Conservation (phyloP, 2,797 vertebrate genomes). For the Ispidina picta region DNA sequence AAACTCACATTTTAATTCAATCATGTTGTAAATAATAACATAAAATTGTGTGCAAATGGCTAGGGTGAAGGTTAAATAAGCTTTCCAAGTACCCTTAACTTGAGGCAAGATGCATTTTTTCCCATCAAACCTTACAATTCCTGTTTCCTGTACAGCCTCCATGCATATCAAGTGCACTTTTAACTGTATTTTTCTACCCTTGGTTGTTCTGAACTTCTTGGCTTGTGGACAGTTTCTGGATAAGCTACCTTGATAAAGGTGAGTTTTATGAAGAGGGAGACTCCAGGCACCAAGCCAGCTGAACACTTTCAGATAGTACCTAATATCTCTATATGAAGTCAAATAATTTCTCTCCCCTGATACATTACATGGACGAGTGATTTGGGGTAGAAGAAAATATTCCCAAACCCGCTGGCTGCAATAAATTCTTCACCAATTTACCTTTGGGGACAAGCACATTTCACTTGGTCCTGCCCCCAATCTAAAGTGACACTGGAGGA, state of each 20-base stretch:
- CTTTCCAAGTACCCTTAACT: background rate
- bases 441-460: background rate
- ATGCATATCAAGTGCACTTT: background rate
- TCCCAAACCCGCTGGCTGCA: background rate
- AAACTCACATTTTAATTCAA: slow-evolving; percentile 35
- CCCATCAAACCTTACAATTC: background rate
- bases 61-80: slow-evolving; percentile 14
- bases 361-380: background rate
- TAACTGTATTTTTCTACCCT: background rate
- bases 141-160: background rate
- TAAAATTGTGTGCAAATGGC: background rate
- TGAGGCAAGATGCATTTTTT: background rate
- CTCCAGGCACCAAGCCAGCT: background rate
- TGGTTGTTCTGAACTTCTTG: background rate
- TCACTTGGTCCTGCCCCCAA: background rate
- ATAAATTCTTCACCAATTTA: background rate
- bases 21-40: slow-evolving; percentile 27
- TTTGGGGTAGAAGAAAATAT: background rate
- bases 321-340: rapidly evolving
- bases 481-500: too few species aligned
- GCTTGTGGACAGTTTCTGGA: background rate
- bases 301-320: background rate
- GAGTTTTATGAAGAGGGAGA: background rate
- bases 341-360: background rate
- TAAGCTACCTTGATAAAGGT: background rate